Base-by-base conservation (phyloP, 2,797 vertebrate genomes). In the Oceanodroma leucorhoa region DNA sequence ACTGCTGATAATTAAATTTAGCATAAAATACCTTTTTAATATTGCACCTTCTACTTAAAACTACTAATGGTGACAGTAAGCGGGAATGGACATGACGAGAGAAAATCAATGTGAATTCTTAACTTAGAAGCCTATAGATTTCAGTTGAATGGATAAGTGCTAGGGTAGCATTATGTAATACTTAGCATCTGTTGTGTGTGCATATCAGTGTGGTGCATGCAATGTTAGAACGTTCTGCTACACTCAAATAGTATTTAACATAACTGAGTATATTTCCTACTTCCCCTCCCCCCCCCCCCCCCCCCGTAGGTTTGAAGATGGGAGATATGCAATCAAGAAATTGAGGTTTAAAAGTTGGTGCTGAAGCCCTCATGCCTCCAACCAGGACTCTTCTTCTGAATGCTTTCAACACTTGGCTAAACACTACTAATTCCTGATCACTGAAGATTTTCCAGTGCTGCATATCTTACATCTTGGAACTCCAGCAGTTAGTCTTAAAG, bases 251-350 rank as follows among this genome's bases (percentile, higher is more conserved):
- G 26, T 58, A 29, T 76, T 75, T 72, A 46, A 43, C 14, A 5
- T 83, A 58, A 84, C 21, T 73, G 34, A 95, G 61, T 60, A 14
- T 91, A 36, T 94, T 80, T 93, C 75, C 87, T 65, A 9, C 34
- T 76, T 41, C 10, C 10, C 45, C 45, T 10, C 43, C 17, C 90
- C 24, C 76, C 53, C 45, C 45, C 20, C 43, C 17, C 90, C 24
- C 76, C 53, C 80, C 78, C 48, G 6, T 98, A 99, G 99, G 98
- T 98, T 98, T 98, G 98, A 98, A 98, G 99, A 98, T 97, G 98
- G 98, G 98, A 99, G 98, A 99, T 98, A 99, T 99, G 99, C 98
- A 99, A 99, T 99, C 98, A 98, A 98, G 98, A 98, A 98, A 98
- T 98, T 98, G 98, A 98, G 99, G 98, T 98, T 99, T 99, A 98